Percentiles rank a stretch among this genome's conserved stretches.
Conservation (phyloP, 2,113 vertebrate genomes). For the Periophthalmodon schlosseri region DNA sequence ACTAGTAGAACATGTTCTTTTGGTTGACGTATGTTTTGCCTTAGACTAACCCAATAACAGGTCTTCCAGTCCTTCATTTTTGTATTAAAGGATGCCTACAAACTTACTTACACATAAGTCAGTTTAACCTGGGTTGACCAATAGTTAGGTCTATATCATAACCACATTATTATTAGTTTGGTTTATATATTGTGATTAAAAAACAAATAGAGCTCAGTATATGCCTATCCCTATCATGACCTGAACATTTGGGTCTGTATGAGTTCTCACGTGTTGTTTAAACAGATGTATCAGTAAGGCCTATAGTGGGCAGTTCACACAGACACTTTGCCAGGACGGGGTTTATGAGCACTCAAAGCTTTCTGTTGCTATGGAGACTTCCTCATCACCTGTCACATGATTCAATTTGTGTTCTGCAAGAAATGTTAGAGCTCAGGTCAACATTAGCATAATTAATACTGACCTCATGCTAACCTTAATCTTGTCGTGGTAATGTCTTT, state of each 20-base stretch:
- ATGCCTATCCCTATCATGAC: neutral
- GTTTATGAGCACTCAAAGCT: constrained; percentile 53
- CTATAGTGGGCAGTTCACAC: constrained; percentile 59
- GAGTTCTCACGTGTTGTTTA: constrained; percentile 23
- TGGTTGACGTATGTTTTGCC: too few species aligned
- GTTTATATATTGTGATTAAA: neutral
- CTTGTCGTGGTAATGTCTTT: neutral
- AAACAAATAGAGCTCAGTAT: neutral
- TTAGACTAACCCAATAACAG: too few species aligned
- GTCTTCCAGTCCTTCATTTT: too few species aligned
- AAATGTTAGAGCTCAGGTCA: neutral
- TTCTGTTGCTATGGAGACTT: constrained; percentile 57
- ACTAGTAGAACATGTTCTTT: too few species aligned
- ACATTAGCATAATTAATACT: constrained; percentile 12
- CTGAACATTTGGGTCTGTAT: neutral
- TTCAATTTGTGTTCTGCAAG: constrained; percentile 8
- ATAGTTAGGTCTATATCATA: too few species aligned
- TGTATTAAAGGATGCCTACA: too few species aligned
- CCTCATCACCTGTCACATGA: constrained; percentile 29
- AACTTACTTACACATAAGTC: neutral
- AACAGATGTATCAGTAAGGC: constrained; percentile 44
- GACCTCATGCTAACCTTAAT: neutral
- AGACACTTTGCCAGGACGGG: constrained; percentile 35
- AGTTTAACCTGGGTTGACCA: neutral
- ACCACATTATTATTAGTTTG: neutral